Conservation (phyloP, 2,113 vertebrate species). For the Galemys pyrenaicus region DNA sequence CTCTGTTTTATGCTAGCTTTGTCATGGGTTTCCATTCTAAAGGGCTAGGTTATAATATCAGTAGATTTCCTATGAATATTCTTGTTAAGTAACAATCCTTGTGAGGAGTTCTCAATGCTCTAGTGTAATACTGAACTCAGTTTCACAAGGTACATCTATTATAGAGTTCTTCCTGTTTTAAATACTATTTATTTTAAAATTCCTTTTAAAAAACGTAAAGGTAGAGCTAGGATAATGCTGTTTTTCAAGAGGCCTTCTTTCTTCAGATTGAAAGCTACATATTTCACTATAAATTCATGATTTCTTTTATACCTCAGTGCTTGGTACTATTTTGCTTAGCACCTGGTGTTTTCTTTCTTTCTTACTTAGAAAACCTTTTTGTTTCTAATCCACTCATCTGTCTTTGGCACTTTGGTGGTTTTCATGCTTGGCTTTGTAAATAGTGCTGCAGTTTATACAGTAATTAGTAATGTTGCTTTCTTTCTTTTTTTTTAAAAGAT, state of each 20-base stretch:
- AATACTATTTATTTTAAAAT: constrained; percentile 33
- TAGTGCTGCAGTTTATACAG: no score
- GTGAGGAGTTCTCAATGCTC: not conserved
- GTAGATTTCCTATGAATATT: not conserved
- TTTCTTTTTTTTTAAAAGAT: no score
- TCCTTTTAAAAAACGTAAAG: not conserved
- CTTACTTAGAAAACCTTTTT: not conserved
- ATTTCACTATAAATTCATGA: not conserved
- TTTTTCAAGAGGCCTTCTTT: not conserved
- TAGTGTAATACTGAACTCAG: not conserved
- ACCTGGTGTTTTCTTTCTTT: not conserved
- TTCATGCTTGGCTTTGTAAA: no score
- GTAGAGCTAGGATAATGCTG: not conserved
- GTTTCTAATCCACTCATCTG: not conserved
- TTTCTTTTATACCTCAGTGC: not conserved
- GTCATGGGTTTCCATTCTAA: not conserved
- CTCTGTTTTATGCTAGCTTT: not conserved
- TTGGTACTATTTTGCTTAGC: not conserved
- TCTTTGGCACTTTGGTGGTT: no score
- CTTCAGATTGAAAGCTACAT: not conserved
- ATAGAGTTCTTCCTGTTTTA: not conserved
- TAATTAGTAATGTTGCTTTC: no score
- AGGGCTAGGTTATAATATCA: not conserved
- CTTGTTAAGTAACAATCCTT: not conserved
- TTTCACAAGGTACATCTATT: not conserved